A percentile compares a stretch with the other conserved stretches of the same genome.
Conservation (phyloP, 2,113 vertebrate genomes). For the Apodemus speciosus region DNA sequence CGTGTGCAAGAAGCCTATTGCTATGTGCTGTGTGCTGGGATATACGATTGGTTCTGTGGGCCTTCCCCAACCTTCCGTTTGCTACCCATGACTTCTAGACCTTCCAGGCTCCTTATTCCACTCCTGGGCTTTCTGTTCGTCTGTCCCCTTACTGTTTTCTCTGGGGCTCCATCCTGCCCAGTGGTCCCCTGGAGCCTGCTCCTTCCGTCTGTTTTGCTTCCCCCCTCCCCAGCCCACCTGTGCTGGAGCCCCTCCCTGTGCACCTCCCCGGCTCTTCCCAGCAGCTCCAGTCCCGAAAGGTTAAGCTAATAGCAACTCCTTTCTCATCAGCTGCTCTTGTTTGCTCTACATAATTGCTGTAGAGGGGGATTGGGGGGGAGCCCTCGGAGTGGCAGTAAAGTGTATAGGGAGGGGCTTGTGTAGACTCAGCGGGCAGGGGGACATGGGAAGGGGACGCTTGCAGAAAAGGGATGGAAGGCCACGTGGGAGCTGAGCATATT, state of each 20-base stretch:
- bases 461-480: background rate
- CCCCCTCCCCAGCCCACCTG: conserved; percentile 12
- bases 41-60: background rate
- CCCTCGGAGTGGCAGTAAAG: background rate
- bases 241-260: background rate
- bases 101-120: background rate
- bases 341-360: conserved; percentile 84
- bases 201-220: background rate
- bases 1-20: background rate
- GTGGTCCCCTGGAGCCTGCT: background rate
- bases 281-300: conserved; percentile 84
- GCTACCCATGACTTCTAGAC: background rate
- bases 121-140: background rate
- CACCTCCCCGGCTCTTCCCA: conserved; percentile 44
- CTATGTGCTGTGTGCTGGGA: background rate
- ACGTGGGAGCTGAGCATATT: background rate
- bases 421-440: background rate
- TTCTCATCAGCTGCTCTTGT: conserved; percentile 84
- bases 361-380: conserved; percentile 44
- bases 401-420: background rate
- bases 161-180: background rate
- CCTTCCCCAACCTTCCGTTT: background rate
- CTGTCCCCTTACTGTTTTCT: conserved; percentile 22
- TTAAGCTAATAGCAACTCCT: conserved; percentile 87
- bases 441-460: background rate